A percentile compares a stretch with the other conserved stretches of the same genome.
Evolutionary conservation across 2,888 invertebrate species (phyloP).

Genomic region (Syritta pipiens): DNA sequence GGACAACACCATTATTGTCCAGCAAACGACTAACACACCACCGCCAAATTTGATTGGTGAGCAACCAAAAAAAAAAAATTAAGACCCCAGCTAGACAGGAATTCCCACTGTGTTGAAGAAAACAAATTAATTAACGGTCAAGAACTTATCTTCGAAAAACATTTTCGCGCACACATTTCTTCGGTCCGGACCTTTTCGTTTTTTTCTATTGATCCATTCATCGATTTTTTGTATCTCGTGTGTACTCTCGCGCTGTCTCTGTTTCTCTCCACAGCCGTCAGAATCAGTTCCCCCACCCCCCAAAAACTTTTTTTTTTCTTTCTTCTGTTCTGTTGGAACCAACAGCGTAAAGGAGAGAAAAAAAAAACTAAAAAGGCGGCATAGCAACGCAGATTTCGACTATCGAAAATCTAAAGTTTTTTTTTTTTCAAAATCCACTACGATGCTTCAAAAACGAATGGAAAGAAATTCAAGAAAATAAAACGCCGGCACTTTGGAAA

Average conservation of each 20-base stretch:
- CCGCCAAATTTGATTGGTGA: slow-evolving; percentile 70
- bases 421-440: neutral
- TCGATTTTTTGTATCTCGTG: slow-evolving; percentile 76
- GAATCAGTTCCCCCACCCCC: slow-evolving; percentile 36
- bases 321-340: too few relatives aligned
- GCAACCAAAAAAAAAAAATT: slow-evolving; percentile 2
- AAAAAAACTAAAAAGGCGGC: slow-evolving; percentile 66
- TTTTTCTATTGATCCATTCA: slow-evolving; percentile 78
- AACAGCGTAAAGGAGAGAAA: slow-evolving; percentile 30
- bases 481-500: slow-evolving; percentile 24
- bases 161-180: slow-evolving; percentile 1
- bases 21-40: slow-evolving; percentile 64
- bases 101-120: slow-evolving; percentile 57
- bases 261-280: slow-evolving; percentile 29
- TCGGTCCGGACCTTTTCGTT: slow-evolving; percentile 50
- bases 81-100: neutral
- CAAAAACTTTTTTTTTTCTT: too few relatives aligned
- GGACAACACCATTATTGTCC: slow-evolving; percentile 43
- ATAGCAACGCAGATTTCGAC: slow-evolving; percentile 59
- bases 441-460: neutral
- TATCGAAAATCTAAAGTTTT: slow-evolving; percentile 18
- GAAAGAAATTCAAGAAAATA: neutral
- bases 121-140: slow-evolving; percentile 46
- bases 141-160: neutral
- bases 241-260: slow-evolving; percentile 25